A percentile compares a stretch with the other conserved stretches of the same genome.
Evolutionary conservation across 2,113 vertebrate genomes (phyloP).

Genomic region (Cebus imitator): DNA sequence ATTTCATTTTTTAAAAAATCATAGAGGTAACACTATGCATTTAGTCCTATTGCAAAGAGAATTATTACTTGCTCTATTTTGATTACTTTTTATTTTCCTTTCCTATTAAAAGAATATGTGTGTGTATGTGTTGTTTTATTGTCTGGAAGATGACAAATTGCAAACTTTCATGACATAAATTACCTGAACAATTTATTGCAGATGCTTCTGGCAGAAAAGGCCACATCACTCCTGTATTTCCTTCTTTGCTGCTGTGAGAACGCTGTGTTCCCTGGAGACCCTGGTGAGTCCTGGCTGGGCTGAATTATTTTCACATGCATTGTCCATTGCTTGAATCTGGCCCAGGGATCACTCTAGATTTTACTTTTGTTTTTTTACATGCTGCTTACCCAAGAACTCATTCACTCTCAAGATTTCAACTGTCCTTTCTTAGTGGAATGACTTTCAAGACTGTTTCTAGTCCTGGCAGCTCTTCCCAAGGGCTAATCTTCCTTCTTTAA

Average conservation of each 20-base stretch:
- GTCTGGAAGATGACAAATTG: constrained; percentile 18
- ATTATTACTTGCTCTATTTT: neutral
- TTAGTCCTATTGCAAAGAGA: neutral
- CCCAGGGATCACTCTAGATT: neutral
- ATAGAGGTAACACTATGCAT: neutral
- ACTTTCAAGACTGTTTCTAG: neutral
- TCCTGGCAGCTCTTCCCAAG: neutral
- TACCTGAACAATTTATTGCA: constrained; percentile 51
- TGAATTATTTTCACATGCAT: neutral
- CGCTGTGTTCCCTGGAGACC: neutral
- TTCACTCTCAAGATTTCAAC: neutral
- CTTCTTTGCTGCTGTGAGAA: constrained; percentile 1
- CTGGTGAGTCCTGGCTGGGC: neutral
- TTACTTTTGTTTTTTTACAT: neutral
- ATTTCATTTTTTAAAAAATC: neutral
- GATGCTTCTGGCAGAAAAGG: constrained; percentile 39
- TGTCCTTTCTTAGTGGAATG: neutral
- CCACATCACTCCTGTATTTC: neutral
- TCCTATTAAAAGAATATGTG: neutral
- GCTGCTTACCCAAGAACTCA: neutral
- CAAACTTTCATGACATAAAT: constrained; percentile 34
- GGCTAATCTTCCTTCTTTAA: neutral
- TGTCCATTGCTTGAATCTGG: neutral
- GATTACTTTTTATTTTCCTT: neutral
- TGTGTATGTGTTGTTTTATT: neutral